Base-by-base conservation (phyloP, 2,888 invertebrate species). In the Exephanes ischioxanthus region DNA sequence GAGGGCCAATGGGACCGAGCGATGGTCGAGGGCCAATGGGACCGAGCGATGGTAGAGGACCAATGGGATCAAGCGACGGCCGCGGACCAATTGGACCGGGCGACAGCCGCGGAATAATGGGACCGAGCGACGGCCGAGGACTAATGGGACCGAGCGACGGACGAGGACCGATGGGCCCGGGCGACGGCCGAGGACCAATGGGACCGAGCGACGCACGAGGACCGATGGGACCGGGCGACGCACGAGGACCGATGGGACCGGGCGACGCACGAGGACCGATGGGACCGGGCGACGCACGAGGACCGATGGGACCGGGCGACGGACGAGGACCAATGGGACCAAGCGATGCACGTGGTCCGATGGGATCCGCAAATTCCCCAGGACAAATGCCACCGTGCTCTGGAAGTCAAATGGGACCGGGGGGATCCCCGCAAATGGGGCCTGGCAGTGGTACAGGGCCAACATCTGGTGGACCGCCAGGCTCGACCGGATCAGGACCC, bases 401-500 rank as follows among this genome's bases (percentile, higher is more conserved):
- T 53, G 88, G 89, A 26, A 90, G 91, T 4, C 90, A 81, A 11
- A 68, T 81, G 22, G 85, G 83, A 30, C 81, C 81, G 5, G 85
- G 83, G 33, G 66, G 66, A 5, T 30, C 76, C 14, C 78, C 83
- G 6, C 89, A 88, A 66, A 89, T 90, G 75, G 87, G 87, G 2
- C 93, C 95, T 0, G 94, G 94, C 5, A 94, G 94, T 37, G 80
- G 72, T 14, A 45, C 77, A 2, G 87, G 81, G 7, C 79, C 76
- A 63, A 83, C 83, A 9, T 79, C 87, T 26, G 83, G 87, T 33
- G 87, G 87, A 11, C 76, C 82, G 16, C 68, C 81, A 26, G 87
- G 84, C 26, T 83, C 85, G 19, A 77, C 53, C 2, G 83, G 78
- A 53, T 71, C 88, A 0, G 82, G 76, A 48, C 75, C 87, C 6